Conservation (phyloP, 2,113 vertebrate species). For the Zapus hudsonius region DNA sequence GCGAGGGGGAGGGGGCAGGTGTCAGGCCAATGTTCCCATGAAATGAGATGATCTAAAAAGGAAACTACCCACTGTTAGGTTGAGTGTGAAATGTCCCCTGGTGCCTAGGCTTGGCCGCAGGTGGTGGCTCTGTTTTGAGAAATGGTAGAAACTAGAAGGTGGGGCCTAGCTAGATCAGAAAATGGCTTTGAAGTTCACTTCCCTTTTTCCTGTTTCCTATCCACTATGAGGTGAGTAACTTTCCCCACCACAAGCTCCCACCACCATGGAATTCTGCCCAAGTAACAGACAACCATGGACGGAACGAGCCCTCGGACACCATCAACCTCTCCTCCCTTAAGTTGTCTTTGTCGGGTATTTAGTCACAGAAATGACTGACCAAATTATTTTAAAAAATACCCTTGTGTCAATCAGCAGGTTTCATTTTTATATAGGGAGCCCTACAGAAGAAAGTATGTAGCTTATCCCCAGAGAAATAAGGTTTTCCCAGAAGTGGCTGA, state of each 20-base stretch:
- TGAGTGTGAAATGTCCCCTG: neutral
- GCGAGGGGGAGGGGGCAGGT: accelerated
- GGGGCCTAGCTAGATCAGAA: neutral
- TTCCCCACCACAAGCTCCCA: neutral
- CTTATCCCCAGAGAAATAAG: neutral
- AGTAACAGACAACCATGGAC: neutral
- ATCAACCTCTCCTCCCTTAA: neutral
- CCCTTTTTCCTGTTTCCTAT: neutral
- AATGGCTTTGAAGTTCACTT: neutral
- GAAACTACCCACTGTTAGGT: neutral
- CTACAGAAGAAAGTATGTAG: neutral
- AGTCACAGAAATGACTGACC: neutral
- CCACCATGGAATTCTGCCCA: neutral
- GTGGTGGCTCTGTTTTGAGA: neutral
- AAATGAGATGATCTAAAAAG: neutral
- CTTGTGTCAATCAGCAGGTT: neutral
- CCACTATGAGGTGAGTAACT: neutral
- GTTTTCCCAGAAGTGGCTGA: neutral
- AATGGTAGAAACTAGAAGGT: too few species aligned
- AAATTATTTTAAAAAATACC: neutral
- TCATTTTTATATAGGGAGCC: neutral
- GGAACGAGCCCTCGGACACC: too few species aligned
- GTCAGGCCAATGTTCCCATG: neutral
- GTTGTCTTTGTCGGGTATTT: neutral
- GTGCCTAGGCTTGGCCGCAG: neutral